Evolutionary conservation across 2,113 vertebrate species (phyloP), one percentile per base, ranked within the genome.

Genomic region (Sylvietta virens): DNA sequence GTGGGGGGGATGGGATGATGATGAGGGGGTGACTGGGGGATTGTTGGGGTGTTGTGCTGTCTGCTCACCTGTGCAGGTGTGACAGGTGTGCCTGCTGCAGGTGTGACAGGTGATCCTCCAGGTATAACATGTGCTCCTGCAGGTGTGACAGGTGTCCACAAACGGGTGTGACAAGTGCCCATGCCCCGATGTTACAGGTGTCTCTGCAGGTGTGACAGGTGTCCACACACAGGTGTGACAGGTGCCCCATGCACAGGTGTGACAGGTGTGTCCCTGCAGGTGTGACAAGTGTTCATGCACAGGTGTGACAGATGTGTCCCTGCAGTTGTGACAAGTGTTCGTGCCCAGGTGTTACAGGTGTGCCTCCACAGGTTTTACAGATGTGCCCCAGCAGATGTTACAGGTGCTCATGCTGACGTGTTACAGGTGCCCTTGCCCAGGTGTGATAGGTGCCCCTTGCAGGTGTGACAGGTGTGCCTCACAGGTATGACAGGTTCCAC

Each of bases 61-160:
- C 10, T 22, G 23, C 44, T 3, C 26, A 5, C 30, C 58, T 26
- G 27, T 24, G 3, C 0, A 1, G 35, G 56, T 40, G 61, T 67
- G 2, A 23, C 35, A 8, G 30, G 22, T 77, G 28, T 22, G 19
- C 16, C 13, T n/a, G n/a, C 8, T 30, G 3, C 0, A 1, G 74
- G 51, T 35, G 45, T 76, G 14, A n/a, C 30, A 51, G 5, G 28
- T 51, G 51, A n/a, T n/a, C n/a, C n/a, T n/a, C n/a, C n/a, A n/a
- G n/a, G n/a, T n/a, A n/a, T n/a, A n/a, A n/a, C n/a, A n/a, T n/a
- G n/a, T n/a, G n/a, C n/a, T n/a, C n/a, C n/a, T n/a, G 15, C 8
- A 14, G 24, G 33, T 35, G 31, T 65, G 62, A 61, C 24, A 39
- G 21, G 6, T 40, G 5, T 7, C 28, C 4, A 6, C 23, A 6